phyloP scores from a whole-genome alignment of 2,113 vertebrate species.

The Aldabrachelys gigantea region DNA sequence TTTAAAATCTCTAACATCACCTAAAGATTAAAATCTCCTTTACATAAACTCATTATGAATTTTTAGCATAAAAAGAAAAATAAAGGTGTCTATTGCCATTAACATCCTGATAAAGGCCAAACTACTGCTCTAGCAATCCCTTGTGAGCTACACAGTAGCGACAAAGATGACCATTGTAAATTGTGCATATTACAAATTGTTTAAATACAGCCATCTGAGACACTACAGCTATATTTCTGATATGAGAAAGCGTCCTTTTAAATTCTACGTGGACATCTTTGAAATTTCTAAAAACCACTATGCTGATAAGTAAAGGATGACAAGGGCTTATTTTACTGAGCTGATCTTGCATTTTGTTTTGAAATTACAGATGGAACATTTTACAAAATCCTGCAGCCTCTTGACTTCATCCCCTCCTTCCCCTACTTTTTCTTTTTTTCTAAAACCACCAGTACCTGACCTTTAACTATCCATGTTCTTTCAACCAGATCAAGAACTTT shows the following conservation, averaged over 20 bases:
- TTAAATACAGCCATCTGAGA: too few relatives aligned
- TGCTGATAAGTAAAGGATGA: slow-evolving; percentile 2
- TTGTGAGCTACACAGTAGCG: too few relatives aligned
- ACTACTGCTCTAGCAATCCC: too few relatives aligned
- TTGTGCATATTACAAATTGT: too few relatives aligned
- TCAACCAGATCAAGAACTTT: background rate
- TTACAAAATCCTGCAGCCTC: background rate
- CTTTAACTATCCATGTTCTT: background rate
- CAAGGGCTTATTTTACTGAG: slow-evolving; percentile 6
- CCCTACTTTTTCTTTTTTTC: background rate
- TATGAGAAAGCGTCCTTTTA: background rate
- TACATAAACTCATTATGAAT: too few relatives aligned
- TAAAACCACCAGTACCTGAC: background rate
- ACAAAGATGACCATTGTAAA: too few relatives aligned
- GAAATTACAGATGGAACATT: background rate
- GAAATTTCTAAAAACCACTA: slow-evolving; percentile 7
- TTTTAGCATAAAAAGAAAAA: too few relatives aligned
- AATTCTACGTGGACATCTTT: background rate
- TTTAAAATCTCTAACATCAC: too few relatives aligned
- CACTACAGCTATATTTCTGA: too few relatives aligned
- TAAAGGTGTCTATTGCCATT: too few relatives aligned
- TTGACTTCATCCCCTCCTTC: background rate
- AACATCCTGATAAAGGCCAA: too few relatives aligned
- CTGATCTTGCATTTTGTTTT: background rate
- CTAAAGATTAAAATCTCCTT: too few relatives aligned